These are phyloP conservation scores for Riparia riparia DNA, from an alignment of 2,113 vertebrate genomes.

Conservation along the genomic window DNA sequence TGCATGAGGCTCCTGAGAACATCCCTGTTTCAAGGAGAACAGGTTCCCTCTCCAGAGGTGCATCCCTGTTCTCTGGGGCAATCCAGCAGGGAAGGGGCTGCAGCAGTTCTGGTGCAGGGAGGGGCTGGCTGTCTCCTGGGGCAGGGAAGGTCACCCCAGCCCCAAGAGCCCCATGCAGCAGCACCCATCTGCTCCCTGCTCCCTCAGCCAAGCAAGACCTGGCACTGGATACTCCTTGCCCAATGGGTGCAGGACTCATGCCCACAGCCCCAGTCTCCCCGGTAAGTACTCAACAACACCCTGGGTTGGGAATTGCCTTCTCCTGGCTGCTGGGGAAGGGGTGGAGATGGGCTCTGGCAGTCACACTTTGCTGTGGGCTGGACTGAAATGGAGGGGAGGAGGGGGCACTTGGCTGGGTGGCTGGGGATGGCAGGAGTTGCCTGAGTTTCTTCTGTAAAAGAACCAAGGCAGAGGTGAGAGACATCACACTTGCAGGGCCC, in stretches of 20 bases:
- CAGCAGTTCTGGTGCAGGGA: neutral
- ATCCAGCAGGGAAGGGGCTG: neutral
- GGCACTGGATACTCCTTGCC: neutral
- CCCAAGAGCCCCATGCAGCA: rapidly evolving
- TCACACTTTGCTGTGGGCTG: neutral
- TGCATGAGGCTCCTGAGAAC: neutral
- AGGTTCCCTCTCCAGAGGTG: neutral
- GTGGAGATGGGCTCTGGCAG: neutral
- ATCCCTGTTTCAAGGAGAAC: neutral
- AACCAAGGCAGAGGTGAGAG: neutral
- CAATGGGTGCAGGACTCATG: neutral
- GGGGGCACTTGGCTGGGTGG: rapidly evolving
- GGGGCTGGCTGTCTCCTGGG: neutral
- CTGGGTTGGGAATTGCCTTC: neutral
- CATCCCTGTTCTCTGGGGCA: neutral
- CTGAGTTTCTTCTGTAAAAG: neutral
- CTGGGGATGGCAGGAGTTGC: neutral
- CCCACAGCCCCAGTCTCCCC: neutral
- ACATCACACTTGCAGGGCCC: rapidly evolving
- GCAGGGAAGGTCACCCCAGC: neutral
- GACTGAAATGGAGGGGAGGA: neutral
- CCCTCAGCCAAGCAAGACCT: conserved; percentile 75
- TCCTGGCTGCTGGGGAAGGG: neutral
- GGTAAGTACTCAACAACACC: conserved; percentile 49
- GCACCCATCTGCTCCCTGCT: neutral